Base-by-base conservation (phyloP, 2,888 invertebrate species). In the Salticus scenicus region DNA sequence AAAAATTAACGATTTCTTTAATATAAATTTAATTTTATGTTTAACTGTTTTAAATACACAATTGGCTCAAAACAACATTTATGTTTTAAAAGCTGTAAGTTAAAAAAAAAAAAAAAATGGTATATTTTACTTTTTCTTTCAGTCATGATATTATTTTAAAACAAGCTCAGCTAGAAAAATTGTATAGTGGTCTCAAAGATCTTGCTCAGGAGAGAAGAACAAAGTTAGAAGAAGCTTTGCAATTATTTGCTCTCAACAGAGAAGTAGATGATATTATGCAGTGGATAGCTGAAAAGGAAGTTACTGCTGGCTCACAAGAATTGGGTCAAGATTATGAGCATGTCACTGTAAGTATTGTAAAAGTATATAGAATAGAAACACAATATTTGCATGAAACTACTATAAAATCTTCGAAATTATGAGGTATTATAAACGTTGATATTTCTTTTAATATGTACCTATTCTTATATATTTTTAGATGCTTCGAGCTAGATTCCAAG, bases 201-300 rank as follows among this genome's bases (percentile, higher is more conserved):
- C 92, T 99, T 90, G 97, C 98, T 0, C 96, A 96, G 67, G 99
- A 99, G 92, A 93, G 99, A 64, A 94, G 98, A 88, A 97, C 97
- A 77, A 97, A 98, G 91, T 92, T 99, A 88, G 99, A 99, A 90
- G 99, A 99, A 92, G 98, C 99, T 0, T 93, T 99, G 81, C 96
- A 98, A 89, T 92, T 99, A 89, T 99, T 98, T 93, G 96, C 97
- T 93, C 93, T 99, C 89, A 97, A 97, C 90, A 94, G 99, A 67
- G 99, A 99, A 92, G 98, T 99, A 20, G 98, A 98, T 90, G 99
- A 99, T 92, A 93, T 99, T 85, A 98, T 99, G 91, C 99, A 99
- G 91, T 99, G 99, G 99, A 99, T 99, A 90, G 96, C 97, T 0
- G 99, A 99, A 92, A 93, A 98, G 84, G 99, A 99, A 92, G 94